phyloP scores from a whole-genome alignment of 1,140 invertebrate genomes.

The Aphaenogaster floridana region DNA sequence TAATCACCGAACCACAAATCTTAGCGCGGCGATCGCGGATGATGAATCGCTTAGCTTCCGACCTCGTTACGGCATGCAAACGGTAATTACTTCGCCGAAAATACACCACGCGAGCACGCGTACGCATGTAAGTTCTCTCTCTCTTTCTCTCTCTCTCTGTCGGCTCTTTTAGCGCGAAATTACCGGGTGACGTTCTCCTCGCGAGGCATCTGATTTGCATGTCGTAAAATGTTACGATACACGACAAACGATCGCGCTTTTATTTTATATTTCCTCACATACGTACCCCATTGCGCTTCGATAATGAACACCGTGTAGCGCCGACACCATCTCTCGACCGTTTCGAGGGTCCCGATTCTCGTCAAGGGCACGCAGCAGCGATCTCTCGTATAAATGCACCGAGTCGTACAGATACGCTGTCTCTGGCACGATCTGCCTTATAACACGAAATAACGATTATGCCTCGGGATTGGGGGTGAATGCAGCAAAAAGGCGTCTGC shows the following conservation, averaged over 20 bases:
- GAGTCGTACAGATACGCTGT: slow-evolving; percentile 97
- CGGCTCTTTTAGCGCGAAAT: slow-evolving; percentile 5
- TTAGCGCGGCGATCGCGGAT: background rate
- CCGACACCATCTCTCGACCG: slow-evolving; percentile 91
- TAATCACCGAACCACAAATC: slow-evolving; percentile 13
- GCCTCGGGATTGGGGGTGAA: slow-evolving; percentile 28
- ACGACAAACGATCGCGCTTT: background rate
- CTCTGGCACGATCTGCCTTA: slow-evolving; percentile 92
- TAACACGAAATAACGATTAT: slow-evolving; percentile 74
- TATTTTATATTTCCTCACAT: background rate
- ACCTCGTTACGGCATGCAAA: slow-evolving; percentile 35
- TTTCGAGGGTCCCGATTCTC: slow-evolving; percentile 90
- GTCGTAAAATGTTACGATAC: slow-evolving; percentile 29
- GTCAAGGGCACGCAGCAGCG: slow-evolving; percentile 90
- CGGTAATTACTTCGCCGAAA: slow-evolving; percentile 59
- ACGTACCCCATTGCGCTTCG: slow-evolving; percentile 94
- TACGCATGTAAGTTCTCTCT: background rate
- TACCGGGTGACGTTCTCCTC: background rate
- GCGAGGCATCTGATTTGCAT: slow-evolving; percentile 36
- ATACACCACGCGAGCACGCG: slow-evolving; percentile 1
- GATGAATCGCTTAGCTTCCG: slow-evolving; percentile 43
- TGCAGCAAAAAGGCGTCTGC: background rate
- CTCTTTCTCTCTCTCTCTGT: background rate
- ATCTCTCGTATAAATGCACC: slow-evolving; percentile 93
- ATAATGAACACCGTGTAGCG: slow-evolving; percentile 92